Conservation (phyloP, 2,888 invertebrate species). For the Meteorus colon region DNA sequence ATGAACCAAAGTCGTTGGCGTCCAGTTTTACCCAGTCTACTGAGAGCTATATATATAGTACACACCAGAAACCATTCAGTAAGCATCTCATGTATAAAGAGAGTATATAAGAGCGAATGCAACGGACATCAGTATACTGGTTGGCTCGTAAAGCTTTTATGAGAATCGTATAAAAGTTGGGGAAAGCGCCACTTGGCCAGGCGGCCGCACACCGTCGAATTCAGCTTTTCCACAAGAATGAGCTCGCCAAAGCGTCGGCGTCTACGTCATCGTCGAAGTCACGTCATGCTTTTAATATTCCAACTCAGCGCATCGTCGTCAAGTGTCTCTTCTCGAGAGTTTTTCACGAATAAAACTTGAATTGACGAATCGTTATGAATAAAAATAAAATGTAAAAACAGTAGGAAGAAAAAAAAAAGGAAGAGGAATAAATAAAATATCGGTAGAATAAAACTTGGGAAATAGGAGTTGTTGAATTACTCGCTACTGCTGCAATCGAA, state of each 20-base stretch:
- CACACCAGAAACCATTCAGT: constrained; percentile 44
- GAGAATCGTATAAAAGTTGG: constrained; percentile 63
- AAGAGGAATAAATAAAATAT: constrained; percentile 17
- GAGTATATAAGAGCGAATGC: constrained; percentile 32
- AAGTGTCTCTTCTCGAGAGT: neutral
- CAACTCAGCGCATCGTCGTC: constrained; percentile 11
- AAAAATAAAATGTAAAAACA: neutral
- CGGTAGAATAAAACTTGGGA: too few species aligned
- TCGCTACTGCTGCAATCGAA: too few species aligned
- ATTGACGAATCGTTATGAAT: constrained; percentile 30
- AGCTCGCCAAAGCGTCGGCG: constrained; percentile 12
- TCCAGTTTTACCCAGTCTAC: neutral
- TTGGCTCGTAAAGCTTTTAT: constrained; percentile 65
- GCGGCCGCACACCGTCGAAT: constrained; percentile 31
- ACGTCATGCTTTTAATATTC: constrained; percentile 38
- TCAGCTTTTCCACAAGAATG: constrained; percentile 36
- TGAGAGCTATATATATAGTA: neutral
- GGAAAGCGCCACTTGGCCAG: constrained; percentile 45
- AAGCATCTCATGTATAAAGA: constrained; percentile 34
- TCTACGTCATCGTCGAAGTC: neutral
- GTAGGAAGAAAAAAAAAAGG: too few species aligned
- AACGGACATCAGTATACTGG: constrained; percentile 46
- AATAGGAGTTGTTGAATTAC: too few species aligned
- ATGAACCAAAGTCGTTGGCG: constrained; percentile 28
- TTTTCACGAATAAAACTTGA: constrained; percentile 27